These are phyloP conservation scores for Thymelicus lineola DNA, from an alignment of 2,888 invertebrate genomes.

Conservation along the genomic window DNA sequence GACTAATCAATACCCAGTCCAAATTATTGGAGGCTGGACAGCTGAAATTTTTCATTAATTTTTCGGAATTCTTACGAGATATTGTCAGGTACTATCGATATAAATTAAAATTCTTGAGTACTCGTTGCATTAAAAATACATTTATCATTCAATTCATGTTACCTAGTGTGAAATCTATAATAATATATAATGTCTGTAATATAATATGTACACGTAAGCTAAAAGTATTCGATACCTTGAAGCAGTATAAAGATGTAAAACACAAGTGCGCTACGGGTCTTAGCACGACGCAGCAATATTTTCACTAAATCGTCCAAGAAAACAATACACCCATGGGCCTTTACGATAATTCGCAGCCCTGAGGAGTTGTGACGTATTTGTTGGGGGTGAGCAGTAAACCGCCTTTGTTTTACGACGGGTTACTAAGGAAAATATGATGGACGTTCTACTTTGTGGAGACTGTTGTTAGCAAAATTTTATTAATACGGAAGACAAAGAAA, in stretches of 20 bases:
- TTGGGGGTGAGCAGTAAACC: constrained; percentile 7
- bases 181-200: too few relatives aligned
- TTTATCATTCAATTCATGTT: too few relatives aligned
- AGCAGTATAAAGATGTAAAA: background rate
- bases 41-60: too few relatives aligned
- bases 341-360: constrained; percentile 42
- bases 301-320: constrained; percentile 41
- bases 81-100: too few relatives aligned
- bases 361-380: constrained; percentile 33
- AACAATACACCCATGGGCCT: constrained; percentile 43
- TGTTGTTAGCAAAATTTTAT: background rate
- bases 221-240: too few relatives aligned
- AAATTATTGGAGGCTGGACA: too few relatives aligned
- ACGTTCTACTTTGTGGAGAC: background rate
- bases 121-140: background rate
- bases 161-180: too few relatives aligned
- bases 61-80: too few relatives aligned
- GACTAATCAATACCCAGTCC: too few relatives aligned
- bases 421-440: constrained; percentile 13
- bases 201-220: too few relatives aligned
- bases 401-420: constrained; percentile 26
- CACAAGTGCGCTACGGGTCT: constrained; percentile 4
- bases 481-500: too few relatives aligned
- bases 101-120: too few relatives aligned
- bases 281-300: constrained; percentile 42